Percentiles rank a stretch among this genome's conserved stretches.
Conservation (phyloP, 2,797 vertebrate genomes). For the Falco concolor region DNA sequence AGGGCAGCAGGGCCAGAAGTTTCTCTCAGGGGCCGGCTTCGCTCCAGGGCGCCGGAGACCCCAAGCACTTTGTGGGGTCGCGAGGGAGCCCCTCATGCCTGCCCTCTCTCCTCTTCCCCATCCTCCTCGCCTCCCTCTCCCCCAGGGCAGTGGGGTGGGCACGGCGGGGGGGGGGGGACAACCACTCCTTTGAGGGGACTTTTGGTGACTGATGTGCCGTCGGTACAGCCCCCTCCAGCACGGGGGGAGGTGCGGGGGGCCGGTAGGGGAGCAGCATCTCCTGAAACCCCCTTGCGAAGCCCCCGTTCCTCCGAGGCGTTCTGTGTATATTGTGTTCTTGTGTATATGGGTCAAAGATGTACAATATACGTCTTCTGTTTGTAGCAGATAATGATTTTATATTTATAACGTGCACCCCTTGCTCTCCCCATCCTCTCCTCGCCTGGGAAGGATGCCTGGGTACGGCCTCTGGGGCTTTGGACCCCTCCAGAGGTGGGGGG, state of each 20-base stretch:
- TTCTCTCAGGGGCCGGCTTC: constrained; percentile 56
- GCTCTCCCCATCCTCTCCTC: not conserved
- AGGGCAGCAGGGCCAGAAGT: constrained; percentile 20
- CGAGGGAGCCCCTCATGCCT: not conserved
- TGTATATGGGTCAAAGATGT: constrained; percentile 80
- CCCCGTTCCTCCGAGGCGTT: constrained; percentile 62
- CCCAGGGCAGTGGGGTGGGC: not conserved
- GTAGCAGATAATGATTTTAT: constrained; percentile 78
- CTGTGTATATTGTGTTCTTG: constrained; percentile 80
- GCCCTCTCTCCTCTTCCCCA: not conserved
- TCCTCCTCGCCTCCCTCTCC: not conserved
- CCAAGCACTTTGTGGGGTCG: constrained; percentile 9
- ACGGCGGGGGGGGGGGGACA: accelerated
- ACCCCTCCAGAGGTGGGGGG: not conserved
- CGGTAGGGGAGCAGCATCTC: constrained; percentile 28
- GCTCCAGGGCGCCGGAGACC: not conserved
- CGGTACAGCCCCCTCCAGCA: not conserved
- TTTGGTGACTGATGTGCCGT: not conserved
- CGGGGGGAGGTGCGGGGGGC: not conserved
- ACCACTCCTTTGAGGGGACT: not conserved
- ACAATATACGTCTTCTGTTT: constrained; percentile 76
- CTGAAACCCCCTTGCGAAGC: not conserved
- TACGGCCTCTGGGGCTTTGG: not conserved
- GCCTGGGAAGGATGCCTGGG: constrained; percentile 24
- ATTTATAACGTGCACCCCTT: constrained; percentile 70